These are phyloP conservation scores for Acinonyx jubatus DNA, from an alignment of 2,113 vertebrate genomes.

Conservation along the genomic window DNA sequence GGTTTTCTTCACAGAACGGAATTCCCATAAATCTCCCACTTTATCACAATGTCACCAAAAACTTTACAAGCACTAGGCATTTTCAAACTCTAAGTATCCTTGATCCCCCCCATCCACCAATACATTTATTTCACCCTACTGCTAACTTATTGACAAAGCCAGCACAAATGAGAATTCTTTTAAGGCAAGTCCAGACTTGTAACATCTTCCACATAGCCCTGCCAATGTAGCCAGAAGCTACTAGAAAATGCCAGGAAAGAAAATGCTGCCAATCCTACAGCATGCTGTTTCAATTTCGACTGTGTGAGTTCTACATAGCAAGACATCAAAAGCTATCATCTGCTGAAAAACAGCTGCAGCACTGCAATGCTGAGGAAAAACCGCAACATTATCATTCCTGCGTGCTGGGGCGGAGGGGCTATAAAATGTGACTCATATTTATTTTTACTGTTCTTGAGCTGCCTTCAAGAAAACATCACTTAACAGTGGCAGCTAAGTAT, in stretches of 20 bases:
- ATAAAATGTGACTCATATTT: neutral
- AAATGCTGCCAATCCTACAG: neutral
- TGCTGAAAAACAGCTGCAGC: neutral
- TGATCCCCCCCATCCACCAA: neutral
- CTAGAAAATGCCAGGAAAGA: neutral
- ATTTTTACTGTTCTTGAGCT: neutral
- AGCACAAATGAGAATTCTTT: neutral
- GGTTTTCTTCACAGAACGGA: neutral
- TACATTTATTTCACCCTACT: neutral
- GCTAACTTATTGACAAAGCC: neutral
- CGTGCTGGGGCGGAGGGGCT: neutral
- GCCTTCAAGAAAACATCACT: neutral
- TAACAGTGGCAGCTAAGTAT: neutral
- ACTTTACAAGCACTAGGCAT: neutral
- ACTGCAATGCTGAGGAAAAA: neutral
- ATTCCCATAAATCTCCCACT: neutral
- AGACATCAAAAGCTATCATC: neutral
- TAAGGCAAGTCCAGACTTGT: neutral
- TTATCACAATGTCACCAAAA: conserved; percentile 4
- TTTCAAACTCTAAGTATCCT: conserved; percentile 16
- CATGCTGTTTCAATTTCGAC: neutral
- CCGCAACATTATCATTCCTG: neutral
- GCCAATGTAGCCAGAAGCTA: neutral
- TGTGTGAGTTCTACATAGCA: neutral
- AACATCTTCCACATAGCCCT: neutral